Conservation (phyloP, 2,797 vertebrate species). For the Chaetodon trifasciatus region DNA sequence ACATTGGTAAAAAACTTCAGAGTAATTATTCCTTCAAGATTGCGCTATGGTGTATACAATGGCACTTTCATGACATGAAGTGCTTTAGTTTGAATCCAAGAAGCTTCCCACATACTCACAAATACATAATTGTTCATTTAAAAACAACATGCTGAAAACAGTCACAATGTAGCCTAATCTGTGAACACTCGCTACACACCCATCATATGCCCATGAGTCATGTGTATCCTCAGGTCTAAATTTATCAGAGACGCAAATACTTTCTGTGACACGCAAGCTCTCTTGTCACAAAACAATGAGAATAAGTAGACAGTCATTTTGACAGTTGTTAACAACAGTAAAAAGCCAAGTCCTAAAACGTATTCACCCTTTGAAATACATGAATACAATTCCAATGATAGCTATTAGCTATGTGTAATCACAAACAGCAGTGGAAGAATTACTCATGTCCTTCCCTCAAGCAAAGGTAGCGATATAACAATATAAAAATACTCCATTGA, state of each 20-base stretch:
- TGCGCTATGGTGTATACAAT: neutral
- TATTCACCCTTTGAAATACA: slow-evolving; percentile 6
- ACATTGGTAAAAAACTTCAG: neutral
- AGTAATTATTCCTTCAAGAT: neutral
- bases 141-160: slow-evolving; percentile 3
- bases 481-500: neutral
- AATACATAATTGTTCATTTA: neutral
- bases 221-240: slow-evolving; percentile 52
- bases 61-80: neutral
- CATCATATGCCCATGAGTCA: neutral
- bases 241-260: slow-evolving; percentile 60
- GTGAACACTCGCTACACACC: neutral
- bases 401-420: slow-evolving; percentile 4
- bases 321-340: slow-evolving; percentile 11
- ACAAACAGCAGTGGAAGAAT: neutral
- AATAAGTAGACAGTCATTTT: slow-evolving; percentile 9
- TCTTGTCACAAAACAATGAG: slow-evolving; percentile 37
- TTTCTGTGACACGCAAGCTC: slow-evolving; percentile 32
- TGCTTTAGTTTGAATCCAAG: neutral
- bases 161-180: neutral
- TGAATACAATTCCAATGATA: neutral
- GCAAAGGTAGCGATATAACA: neutral
- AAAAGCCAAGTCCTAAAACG: neutral
- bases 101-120: neutral
- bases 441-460: neutral